A percentile compares a stretch with the other conserved stretches of the same genome.
phyloP scores from a whole-genome alignment of 2,113 vertebrate genomes.

The Tretioscincus oriximinensis region DNA sequence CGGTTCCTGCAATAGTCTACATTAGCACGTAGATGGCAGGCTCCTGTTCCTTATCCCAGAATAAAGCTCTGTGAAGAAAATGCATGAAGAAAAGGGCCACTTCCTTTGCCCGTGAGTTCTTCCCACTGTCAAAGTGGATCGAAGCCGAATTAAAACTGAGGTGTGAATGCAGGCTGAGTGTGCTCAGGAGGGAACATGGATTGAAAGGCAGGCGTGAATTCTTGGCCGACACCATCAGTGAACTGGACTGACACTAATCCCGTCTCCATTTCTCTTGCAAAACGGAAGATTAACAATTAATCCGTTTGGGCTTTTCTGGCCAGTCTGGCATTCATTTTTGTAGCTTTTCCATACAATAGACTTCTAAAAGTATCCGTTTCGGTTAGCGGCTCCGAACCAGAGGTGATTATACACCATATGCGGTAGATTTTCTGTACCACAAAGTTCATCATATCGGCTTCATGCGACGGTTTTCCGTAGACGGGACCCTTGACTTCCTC shows the following conservation, averaged over 20 bases:
- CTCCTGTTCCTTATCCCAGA: no score
- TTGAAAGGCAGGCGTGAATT: no score
- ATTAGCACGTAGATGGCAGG: no score
- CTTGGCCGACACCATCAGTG: background rate
- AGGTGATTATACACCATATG: background rate
- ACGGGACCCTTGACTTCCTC: constrained; percentile 43
- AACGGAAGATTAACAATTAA: constrained; percentile 54
- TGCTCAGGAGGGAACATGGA: no score
- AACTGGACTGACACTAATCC: background rate
- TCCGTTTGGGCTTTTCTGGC: constrained; percentile 57
- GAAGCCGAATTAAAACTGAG: no score
- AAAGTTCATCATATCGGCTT: constrained; percentile 51
- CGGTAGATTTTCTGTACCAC: constrained; percentile 33
- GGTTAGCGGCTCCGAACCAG: background rate
- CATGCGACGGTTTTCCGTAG: constrained; percentile 55
- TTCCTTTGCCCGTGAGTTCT: no score
- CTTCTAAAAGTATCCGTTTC: constrained; percentile 7
- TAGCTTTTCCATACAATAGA: constrained; percentile 46
- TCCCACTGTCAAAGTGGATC: no score
- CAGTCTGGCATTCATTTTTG: background rate
- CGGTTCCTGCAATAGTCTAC: no score
- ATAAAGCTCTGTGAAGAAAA: no score
- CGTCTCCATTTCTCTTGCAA: constrained; percentile 20
- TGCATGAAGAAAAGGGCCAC: no score
- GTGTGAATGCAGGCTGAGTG: no score